Percentiles rank a stretch among this genome's conserved stretches.
Conservation (phyloP, 2,888 invertebrate genomes). For the Heliconius hortense region DNA sequence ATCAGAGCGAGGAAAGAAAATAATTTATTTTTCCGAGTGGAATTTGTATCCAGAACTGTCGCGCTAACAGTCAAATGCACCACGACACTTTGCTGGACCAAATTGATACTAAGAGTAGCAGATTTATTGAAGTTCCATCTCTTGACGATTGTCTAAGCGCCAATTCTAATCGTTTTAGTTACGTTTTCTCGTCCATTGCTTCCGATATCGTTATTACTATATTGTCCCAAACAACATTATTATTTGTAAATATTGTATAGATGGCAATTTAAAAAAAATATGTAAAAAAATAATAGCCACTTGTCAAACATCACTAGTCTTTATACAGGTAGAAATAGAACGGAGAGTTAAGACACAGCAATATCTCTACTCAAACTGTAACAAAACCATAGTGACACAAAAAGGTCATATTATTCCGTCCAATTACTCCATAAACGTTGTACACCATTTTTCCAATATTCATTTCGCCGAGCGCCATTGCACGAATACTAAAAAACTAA, state of each 20-base stretch:
- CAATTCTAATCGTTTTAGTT: too few species aligned
- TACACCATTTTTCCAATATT: constrained; percentile 20
- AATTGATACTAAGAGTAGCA: background rate
- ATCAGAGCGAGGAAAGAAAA: too few species aligned
- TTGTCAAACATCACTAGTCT: background rate
- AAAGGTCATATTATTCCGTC: background rate
- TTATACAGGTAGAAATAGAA: background rate
- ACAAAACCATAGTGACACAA: background rate
- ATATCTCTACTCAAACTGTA: background rate
- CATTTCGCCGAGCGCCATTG: constrained; percentile 21
- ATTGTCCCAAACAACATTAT: background rate
- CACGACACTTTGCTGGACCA: background rate
- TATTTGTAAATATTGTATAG: background rate
- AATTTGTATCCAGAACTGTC: too few species aligned
- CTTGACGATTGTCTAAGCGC: too few species aligned
- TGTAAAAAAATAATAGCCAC: background rate
- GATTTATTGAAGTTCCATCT: background rate
- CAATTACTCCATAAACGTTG: background rate
- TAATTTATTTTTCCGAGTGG: too few species aligned
- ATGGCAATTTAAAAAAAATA: background rate
- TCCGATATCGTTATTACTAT: too few species aligned
- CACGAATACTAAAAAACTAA: constrained; percentile 32
- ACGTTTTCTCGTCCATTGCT: too few species aligned
- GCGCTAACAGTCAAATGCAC: too few species aligned
- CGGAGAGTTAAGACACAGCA: background rate